Evolutionary conservation across 1,140 invertebrate genomes (phyloP), one percentile per base, ranked within the genome.

Genomic region (Drosophila erecta): DNA sequence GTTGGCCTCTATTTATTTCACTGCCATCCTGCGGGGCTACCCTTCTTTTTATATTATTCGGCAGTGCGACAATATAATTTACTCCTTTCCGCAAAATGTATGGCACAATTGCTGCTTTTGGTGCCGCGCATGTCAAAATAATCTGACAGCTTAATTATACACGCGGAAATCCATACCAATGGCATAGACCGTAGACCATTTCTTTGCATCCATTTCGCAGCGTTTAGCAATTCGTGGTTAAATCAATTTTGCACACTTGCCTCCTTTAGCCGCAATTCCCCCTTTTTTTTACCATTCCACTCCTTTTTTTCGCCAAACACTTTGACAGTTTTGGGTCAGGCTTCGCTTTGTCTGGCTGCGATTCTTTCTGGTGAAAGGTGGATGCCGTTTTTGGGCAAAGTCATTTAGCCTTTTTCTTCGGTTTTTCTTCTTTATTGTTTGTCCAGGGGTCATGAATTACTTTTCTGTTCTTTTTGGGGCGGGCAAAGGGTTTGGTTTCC

Each of bases 111-210:
- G 17, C 27, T 54, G 67, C 61, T 53, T 46, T 57, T 70, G 66
- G 80, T 90, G 78, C 38, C 67, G 75, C 73, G 55, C 79, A 76
- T 91, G 89, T 91, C 89, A 91, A 74, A 91, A 91, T 90, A 91
- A 91, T 91, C 89, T 77, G 89, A 91, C 89, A 91, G 73, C 81
- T 90, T 91, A 91, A 91, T 91, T 91, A 91, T 91, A 85, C 37
- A 85, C 80, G 87, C 76, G 76, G 76, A 83, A 60, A 87, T 87
- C 80, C 80, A 87, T 60, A 87, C 69, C 54, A 46, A 38, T 37
- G 35, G 59, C 69, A 73, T 59, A 57, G 56, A 55, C 44, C 17
- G 1, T 17, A 57, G 56, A 55, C 44, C 74, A 73, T 72, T 79
- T 83, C 62, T 69, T 64, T 27, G 66, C 41, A 66, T 41, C 72